Evolutionary conservation across 2,888 invertebrate species (phyloP), one percentile per base, ranked within the genome.

Genomic region (Rhamphomyia laevipes): DNA sequence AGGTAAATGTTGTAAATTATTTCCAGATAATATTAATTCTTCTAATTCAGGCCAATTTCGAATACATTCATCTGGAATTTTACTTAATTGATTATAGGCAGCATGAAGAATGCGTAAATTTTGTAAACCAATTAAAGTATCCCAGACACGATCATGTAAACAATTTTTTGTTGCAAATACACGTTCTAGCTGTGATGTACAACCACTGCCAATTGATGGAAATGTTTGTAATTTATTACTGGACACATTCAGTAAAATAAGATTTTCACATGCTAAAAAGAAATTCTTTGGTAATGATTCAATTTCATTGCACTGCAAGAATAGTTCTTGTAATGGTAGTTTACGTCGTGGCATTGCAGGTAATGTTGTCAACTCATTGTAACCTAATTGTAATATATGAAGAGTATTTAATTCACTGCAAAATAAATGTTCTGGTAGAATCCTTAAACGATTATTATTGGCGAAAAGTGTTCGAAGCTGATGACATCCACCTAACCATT

Each of bases 11-110:
- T 82, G 75, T 47, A 91, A 73, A 61, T 82, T 78, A 63, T 91
- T 91, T 31, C 90, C 90, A 2, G 89, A 89, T 43, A 90, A 62
- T 2, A 89, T 81, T 31, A 91, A 66, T 62, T 89, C 89, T 70
- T 90, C 88, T 55, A 90, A 74, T 56, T 86, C 82, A 2, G 77
- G 74, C 88, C 89, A 88, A 59, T 79, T 81, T 45, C 77, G 76
- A 23, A 84, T 75, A 61, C 86, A 86, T 55, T 80, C 80, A 58
- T 86, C 84, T 1, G 87, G 84, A 53, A 89, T 69, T 23, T 74
- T 73, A 2, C 83, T 83, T 35, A 89, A 72, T 54, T 83, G 82
- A 61, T 89, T 90, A 59, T 88, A 87, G 3, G 86, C 86, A 13
- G 84, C 76, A 61, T 89, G 87, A 16, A 90, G 68, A 50, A 81